phyloP scores from a whole-genome alignment of 2,797 vertebrate species.

The Syndactyla subalaris region DNA sequence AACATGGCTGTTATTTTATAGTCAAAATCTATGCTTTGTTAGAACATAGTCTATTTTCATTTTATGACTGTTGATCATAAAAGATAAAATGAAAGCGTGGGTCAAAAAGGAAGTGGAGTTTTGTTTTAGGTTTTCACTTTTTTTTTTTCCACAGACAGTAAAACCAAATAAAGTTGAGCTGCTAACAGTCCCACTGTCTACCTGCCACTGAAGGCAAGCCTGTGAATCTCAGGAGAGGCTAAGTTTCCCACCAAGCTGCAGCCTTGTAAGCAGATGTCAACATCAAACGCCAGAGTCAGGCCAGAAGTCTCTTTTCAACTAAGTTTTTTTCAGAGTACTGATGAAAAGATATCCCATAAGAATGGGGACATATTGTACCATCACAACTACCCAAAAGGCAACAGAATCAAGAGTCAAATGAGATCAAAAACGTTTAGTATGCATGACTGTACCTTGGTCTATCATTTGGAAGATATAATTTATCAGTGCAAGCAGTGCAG shows the following conservation, averaged over 20 bases:
- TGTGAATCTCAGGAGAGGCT: neutral
- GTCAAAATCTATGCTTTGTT: neutral
- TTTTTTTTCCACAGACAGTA: neutral
- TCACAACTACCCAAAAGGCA: slow-evolving; percentile 40
- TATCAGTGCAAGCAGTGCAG: slow-evolving; percentile 72
- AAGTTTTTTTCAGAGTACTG: neutral
- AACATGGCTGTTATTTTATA: neutral
- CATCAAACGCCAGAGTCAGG: neutral
- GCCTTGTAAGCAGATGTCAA: neutral
- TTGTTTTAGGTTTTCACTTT: neutral
- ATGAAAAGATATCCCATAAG: neutral
- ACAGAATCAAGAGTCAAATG: slow-evolving; percentile 59
- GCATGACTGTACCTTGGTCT: slow-evolving; percentile 71
- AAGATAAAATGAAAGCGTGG: neutral
- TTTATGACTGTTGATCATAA: neutral
- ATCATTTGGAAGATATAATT: slow-evolving; percentile 72
- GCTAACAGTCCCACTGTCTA: neutral
- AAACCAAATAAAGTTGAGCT: neutral
- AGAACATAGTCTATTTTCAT: neutral
- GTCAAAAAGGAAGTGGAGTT: neutral
- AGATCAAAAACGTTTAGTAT: slow-evolving; percentile 59
- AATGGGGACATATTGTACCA: neutral
- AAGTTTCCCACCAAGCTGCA: neutral
- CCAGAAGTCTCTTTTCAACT: slow-evolving; percentile 10
- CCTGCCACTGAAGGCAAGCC: neutral